Evolutionary conservation across 1,140 invertebrate species (phyloP).

Genomic region (Drosophila bipectinata): DNA sequence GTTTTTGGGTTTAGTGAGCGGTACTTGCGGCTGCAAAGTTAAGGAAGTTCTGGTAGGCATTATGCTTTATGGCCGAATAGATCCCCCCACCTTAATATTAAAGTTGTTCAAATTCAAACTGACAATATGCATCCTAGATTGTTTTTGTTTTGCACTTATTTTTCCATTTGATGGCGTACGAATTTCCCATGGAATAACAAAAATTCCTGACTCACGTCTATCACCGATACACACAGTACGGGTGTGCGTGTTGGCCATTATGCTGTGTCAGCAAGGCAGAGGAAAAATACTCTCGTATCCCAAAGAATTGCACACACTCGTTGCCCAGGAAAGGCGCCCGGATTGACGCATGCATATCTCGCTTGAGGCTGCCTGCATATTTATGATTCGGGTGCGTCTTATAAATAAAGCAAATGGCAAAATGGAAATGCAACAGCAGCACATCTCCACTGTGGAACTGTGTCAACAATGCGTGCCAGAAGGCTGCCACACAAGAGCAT

Average conservation of each 20-base stretch:
- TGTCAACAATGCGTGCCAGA: slow-evolving; percentile 74
- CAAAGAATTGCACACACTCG: slow-evolving; percentile 30
- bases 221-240: slow-evolving; percentile 10
- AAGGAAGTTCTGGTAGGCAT: background rate
- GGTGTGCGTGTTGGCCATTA: slow-evolving; percentile 26
- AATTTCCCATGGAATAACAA: slow-evolving; percentile 46
- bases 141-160: slow-evolving; percentile 29
- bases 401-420: slow-evolving; percentile 62
- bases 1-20: background rate
- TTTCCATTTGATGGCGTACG: slow-evolving; percentile 38
- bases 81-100: background rate
- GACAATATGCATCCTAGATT: slow-evolving; percentile 1
- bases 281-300: slow-evolving; percentile 29
- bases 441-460: slow-evolving; percentile 36
- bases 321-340: slow-evolving; percentile 11
- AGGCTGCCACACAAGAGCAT: slow-evolving; percentile 4
- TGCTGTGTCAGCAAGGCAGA: slow-evolving; percentile 37
- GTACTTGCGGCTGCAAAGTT: background rate
- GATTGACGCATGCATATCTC: slow-evolving; percentile 62
- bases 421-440: slow-evolving; percentile 45
- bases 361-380: slow-evolving; percentile 57
- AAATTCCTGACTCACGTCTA: slow-evolving; percentile 24
- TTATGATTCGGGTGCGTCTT: slow-evolving; percentile 67
- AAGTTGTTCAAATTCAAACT: background rate
- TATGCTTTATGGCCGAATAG: background rate